phyloP scores from a whole-genome alignment of 2,797 vertebrate genomes.

The Cirrhinus molitorella region DNA sequence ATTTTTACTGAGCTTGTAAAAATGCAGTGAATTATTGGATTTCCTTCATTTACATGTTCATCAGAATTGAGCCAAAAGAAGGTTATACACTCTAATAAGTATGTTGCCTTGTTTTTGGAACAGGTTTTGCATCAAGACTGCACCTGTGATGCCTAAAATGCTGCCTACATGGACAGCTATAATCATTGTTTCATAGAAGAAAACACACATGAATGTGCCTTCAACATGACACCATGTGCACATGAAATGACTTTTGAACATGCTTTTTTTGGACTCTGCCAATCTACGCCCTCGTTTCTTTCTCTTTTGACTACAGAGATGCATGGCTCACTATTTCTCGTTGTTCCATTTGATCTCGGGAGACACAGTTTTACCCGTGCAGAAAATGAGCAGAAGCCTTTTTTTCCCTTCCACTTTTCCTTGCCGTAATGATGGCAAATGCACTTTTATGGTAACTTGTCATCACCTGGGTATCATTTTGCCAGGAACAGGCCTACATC shows the following conservation, averaged over 20 bases:
- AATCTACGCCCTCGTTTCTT: conserved; percentile 1
- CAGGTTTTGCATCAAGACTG: neutral
- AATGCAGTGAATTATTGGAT: no score
- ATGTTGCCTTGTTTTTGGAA: neutral
- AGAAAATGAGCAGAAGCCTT: neutral
- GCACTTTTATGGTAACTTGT: conserved; percentile 19
- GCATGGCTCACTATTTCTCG: neutral
- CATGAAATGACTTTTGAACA: conserved; percentile 18
- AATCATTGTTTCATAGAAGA: conserved; percentile 1
- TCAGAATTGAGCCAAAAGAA: neutral
- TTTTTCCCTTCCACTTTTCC: neutral
- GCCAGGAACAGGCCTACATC: neutral
- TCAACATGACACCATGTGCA: neutral
- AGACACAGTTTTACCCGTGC: neutral
- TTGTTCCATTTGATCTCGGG: conserved; percentile 6
- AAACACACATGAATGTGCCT: neutral
- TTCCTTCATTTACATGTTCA: no score
- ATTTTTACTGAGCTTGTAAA: no score
- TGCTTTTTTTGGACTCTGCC: neutral
- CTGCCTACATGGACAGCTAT: neutral
- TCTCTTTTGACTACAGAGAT: neutral
- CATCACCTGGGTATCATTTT: conserved; percentile 3
- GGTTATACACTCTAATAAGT: neutral
- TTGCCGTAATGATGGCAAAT: neutral
- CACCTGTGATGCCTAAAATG: neutral